Percentiles rank a stretch among this genome's conserved stretches.
These are phyloP conservation scores for Malthinus seriepunctatus DNA, from an alignment of 2,888 invertebrate genomes.

Conservation along the genomic window DNA sequence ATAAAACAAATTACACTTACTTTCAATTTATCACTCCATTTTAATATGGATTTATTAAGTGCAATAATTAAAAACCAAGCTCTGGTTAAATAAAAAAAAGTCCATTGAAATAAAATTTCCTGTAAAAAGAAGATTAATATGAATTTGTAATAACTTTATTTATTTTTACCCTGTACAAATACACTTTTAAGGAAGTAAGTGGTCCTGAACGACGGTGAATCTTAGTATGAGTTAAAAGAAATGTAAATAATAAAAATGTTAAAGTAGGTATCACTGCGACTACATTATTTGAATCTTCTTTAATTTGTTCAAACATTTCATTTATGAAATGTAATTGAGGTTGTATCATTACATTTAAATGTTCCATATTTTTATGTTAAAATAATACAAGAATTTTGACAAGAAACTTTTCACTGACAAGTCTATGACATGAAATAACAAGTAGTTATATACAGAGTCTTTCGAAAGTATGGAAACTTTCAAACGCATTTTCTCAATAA, in stretches of 20 bases:
- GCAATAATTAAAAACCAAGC: slow-evolving; percentile 41
- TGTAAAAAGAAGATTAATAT: no score
- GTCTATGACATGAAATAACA: no score
- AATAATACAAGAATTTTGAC: no score
- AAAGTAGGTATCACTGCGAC: slow-evolving; percentile 29
- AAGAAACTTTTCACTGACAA: no score
- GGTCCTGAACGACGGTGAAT: slow-evolving; percentile 25
- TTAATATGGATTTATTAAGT: not conserved
- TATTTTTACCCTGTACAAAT: slow-evolving; percentile 26
- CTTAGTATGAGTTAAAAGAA: slow-evolving; percentile 21
- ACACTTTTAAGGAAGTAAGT: slow-evolving; percentile 18
- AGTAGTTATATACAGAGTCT: no score
- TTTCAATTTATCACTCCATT: not conserved
- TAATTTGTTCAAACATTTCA: not conserved
- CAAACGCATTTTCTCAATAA: no score
- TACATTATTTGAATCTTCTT: not conserved
- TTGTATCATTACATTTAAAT: not conserved
- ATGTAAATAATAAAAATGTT: slow-evolving; percentile 26
- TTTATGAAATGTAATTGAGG: not conserved
- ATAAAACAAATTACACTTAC: no score
- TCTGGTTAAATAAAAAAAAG: slow-evolving; percentile 44
- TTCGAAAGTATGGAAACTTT: no score
- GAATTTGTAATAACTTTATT: no score
- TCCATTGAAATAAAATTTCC: slow-evolving; percentile 48
- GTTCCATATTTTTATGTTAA: no score